Percentiles rank a stretch among this genome's conserved stretches.
These are phyloP conservation scores for Gouania willdenowi DNA, from an alignment of 2,797 vertebrate genomes.

Conservation along the genomic window DNA sequence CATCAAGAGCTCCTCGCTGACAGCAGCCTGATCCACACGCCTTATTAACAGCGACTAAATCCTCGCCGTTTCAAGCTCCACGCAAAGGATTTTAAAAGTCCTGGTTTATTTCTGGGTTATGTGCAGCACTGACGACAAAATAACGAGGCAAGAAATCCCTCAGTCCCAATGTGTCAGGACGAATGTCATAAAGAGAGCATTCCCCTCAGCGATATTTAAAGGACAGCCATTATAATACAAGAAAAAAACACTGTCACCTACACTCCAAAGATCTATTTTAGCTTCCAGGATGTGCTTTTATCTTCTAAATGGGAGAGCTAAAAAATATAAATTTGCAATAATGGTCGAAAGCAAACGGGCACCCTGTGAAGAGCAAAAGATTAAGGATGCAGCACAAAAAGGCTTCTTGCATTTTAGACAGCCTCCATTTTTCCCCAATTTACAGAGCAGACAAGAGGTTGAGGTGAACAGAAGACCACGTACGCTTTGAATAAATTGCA, in stretches of 20 bases:
- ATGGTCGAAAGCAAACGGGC: too few relatives aligned
- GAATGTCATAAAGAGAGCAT: too few relatives aligned
- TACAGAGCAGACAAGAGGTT: conserved; percentile 19
- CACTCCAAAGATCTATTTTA: too few relatives aligned
- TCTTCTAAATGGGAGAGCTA: too few relatives aligned
- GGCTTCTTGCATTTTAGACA: conserved; percentile 7
- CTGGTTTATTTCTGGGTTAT: conserved; percentile 64
- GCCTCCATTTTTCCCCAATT: conserved; percentile 19
- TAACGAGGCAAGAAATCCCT: conserved; percentile 19
- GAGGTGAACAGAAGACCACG: conserved; percentile 17
- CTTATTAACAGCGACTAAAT: conserved; percentile 64
- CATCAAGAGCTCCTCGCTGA: conserved; percentile 60
- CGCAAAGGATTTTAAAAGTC: conserved; percentile 64
- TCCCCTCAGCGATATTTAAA: too few relatives aligned
- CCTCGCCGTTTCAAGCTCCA: conserved; percentile 55
- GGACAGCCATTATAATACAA: too few relatives aligned
- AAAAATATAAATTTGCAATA: too few relatives aligned
- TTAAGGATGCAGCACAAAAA: conserved; percentile 9
- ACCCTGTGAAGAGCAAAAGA: too few relatives aligned
- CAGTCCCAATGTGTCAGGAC: conserved; percentile 13
- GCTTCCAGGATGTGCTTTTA: too few relatives aligned
- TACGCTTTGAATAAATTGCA: conserved; percentile 43
- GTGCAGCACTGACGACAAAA: conserved; percentile 24
- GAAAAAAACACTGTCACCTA: too few relatives aligned
- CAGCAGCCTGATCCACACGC: conserved; percentile 53